A percentile compares a stretch with the other conserved stretches of the same genome.
These are phyloP conservation scores for Physocephala rufipes DNA, from an alignment of 2,888 invertebrate genomes.

Conservation along the genomic window DNA sequence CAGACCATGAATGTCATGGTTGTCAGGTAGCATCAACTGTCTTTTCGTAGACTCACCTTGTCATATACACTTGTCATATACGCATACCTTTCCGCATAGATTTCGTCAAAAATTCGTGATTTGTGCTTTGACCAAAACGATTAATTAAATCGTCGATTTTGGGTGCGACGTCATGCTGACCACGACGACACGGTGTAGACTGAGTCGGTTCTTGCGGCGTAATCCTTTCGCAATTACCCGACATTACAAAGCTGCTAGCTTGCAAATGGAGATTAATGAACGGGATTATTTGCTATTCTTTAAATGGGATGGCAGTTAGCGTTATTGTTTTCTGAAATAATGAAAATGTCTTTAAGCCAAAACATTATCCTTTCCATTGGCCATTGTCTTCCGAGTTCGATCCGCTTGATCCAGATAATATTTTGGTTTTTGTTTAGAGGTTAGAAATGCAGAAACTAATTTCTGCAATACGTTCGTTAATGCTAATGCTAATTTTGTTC, in stretches of 20 bases:
- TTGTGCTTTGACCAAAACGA: conserved; percentile 37
- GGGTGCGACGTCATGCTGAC: conserved; percentile 28
- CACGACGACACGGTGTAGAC: conserved; percentile 44
- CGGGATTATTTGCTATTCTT: conserved; percentile 59
- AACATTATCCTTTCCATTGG: conserved; percentile 53
- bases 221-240: conserved; percentile 61
- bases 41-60: too few species aligned
- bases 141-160: conserved; percentile 16
- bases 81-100: conserved; percentile 26
- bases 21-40: too few species aligned
- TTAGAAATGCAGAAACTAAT: background rate
- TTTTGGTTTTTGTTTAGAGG: background rate
- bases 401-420: background rate
- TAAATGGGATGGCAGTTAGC: conserved; percentile 29
- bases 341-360: conserved; percentile 63
- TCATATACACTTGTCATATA: too few species aligned
- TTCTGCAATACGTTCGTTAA: background rate
- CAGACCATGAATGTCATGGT: background rate
- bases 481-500: background rate
- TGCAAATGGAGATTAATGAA: conserved; percentile 62
- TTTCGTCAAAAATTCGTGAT: conserved; percentile 40
- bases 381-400: background rate
- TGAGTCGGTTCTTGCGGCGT: conserved; percentile 54
- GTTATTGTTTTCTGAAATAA: conserved; percentile 56
- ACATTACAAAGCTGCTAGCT: conserved; percentile 59